Evolutionary conservation across 2,888 invertebrate species (phyloP).

Genomic region (Spilosoma lubricipeda): DNA sequence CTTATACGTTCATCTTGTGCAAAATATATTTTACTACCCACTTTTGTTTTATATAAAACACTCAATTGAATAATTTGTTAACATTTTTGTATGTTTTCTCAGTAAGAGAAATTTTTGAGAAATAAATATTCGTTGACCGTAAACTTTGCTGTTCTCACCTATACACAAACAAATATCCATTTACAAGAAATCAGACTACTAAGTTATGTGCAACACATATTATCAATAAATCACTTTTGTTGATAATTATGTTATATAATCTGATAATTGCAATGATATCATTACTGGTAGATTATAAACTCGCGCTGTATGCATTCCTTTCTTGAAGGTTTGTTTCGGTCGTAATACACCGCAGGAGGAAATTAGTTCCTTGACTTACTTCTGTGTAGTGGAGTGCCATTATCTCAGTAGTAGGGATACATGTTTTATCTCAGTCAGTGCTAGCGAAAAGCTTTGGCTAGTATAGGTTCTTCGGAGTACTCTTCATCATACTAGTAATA

Average conservation of each 20-base stretch:
- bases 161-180: not conserved
- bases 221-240: not conserved
- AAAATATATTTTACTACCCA: too few species aligned
- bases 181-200: slow-evolving; percentile 3
- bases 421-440: not conserved
- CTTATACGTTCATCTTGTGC: too few species aligned
- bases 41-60: too few species aligned
- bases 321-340: not conserved
- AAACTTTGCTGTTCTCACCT: not conserved
- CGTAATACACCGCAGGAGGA: not conserved
- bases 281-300: not conserved
- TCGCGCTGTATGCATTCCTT: not conserved
- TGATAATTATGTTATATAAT: slow-evolving; percentile 7
- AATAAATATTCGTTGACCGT: too few species aligned
- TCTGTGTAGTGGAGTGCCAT: not conserved
- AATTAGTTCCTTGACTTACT: not conserved
- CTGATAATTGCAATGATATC: not conserved
- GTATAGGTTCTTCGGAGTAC: not conserved
- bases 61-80: too few species aligned
- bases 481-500: not conserved
- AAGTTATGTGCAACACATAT: slow-evolving; percentile 4
- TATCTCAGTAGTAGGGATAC: not conserved
- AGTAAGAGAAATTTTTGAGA: too few species aligned
- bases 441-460: not conserved
- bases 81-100: too few species aligned